phyloP scores from a whole-genome alignment of 2,888 invertebrate species.

The Trisateles emortualis region DNA sequence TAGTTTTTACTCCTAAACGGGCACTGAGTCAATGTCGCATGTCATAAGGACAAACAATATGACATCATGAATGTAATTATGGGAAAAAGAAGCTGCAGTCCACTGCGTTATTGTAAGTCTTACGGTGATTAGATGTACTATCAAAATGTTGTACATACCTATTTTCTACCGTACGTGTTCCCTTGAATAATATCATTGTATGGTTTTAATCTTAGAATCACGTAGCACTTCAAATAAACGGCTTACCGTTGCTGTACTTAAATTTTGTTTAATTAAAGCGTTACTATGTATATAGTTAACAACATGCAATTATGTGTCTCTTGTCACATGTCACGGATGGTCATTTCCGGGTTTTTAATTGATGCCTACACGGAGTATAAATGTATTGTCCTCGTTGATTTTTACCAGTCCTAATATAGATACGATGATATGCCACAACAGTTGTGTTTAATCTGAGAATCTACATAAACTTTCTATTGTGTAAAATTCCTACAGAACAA shows the following conservation, averaged over 20 bases:
- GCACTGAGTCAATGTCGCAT: conserved; percentile 51
- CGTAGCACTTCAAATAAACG: conserved; percentile 25
- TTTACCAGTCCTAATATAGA: too few species aligned
- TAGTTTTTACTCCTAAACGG: conserved; percentile 38
- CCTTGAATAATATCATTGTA: neutral
- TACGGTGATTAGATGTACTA: conserved; percentile 5
- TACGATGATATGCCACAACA: neutral
- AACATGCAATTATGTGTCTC: neutral
- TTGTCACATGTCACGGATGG: too few species aligned
- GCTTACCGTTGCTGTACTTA: neutral
- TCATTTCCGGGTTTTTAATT: too few species aligned
- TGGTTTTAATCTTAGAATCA: conserved; percentile 21
- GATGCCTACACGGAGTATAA: too few species aligned
- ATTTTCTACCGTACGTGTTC: conserved; percentile 29
- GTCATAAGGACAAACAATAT: conserved; percentile 41
- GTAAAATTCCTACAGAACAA: neutral
- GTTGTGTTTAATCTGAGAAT: neutral
- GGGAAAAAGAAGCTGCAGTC: conserved; percentile 27
- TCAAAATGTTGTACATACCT: conserved; percentile 15
- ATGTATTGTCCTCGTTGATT: too few species aligned
- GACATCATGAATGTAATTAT: conserved; percentile 53
- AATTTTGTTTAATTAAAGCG: neutral
- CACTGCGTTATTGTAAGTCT: conserved; percentile 8
- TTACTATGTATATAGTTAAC: neutral
- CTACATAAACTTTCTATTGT: neutral